Percentiles rank a stretch among this genome's conserved stretches.
These are phyloP conservation scores for Catagonus wagneri DNA, from an alignment of 2,113 vertebrate genomes.

Conservation along the genomic window DNA sequence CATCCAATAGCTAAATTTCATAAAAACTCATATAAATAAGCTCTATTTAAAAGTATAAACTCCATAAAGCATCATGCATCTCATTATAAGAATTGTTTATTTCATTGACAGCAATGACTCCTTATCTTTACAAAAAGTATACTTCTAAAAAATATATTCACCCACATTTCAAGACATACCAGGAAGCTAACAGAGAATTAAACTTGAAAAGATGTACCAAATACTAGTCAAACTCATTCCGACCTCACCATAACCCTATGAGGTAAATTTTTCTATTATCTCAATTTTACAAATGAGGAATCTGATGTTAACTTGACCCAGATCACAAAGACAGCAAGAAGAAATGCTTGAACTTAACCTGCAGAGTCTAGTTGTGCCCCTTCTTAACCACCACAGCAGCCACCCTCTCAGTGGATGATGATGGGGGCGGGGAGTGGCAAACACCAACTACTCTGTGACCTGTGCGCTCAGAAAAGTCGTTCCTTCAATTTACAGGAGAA, in stretches of 20 bases:
- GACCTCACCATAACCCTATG: not conserved
- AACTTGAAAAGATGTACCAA: not conserved
- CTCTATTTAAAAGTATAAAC: slow-evolving; percentile 72
- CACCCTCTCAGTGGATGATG: not conserved
- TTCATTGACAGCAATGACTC: not conserved
- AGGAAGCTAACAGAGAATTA: not conserved
- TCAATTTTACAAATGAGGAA: slow-evolving; percentile 46
- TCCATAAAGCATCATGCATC: slow-evolving; percentile 53
- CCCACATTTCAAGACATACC: slow-evolving; percentile 28
- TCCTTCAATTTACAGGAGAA: not conserved
- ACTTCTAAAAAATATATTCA: slow-evolving; percentile 20
- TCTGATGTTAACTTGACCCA: slow-evolving; percentile 22
- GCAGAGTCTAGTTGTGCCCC: not conserved
- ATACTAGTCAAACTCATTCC: not conserved
- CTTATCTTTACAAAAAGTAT: slow-evolving; percentile 41
- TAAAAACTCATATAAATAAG: slow-evolving; percentile 64
- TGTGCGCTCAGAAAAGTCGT: not conserved
- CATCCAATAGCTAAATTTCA: slow-evolving; percentile 56
- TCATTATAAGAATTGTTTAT: slow-evolving; percentile 68
- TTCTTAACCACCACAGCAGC: not conserved
- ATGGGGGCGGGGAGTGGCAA: not conserved
- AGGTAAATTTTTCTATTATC: not conserved
- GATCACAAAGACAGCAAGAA: not conserved
- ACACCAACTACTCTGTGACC: not conserved
- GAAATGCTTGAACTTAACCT: slow-evolving; percentile 2